Evolutionary conservation across 2,888 invertebrate genomes (phyloP).

Genomic region (Caenorhabditis plicata): DNA sequence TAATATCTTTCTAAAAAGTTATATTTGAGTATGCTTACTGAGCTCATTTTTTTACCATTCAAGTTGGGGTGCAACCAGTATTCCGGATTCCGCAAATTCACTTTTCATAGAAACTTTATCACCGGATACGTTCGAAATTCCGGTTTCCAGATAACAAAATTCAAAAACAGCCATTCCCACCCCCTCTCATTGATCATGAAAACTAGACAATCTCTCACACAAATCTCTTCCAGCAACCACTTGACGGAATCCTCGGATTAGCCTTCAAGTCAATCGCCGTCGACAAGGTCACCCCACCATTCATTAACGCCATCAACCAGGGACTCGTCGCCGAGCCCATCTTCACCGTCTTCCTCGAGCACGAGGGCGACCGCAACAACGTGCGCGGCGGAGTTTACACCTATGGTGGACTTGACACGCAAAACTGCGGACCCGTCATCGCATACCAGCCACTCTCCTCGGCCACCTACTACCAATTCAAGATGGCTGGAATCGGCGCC

Average conservation of each 20-base stretch:
- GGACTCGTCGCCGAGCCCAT: slow-evolving; percentile 48
- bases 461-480: slow-evolving; percentile 55
- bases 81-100: no score
- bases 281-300: slow-evolving; percentile 45
- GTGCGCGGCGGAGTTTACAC: slow-evolving; percentile 48
- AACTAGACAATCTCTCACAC: no score
- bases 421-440: slow-evolving; percentile 47
- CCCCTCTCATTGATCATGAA: no score
- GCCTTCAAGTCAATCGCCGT: slow-evolving; percentile 50
- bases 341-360: slow-evolving; percentile 53
- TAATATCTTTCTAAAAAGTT: no score
- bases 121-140: no score
- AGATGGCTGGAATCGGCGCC: slow-evolving; percentile 34
- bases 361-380: slow-evolving; percentile 42
- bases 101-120: no score
- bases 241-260: slow-evolving; percentile 48
- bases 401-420: slow-evolving; percentile 46
- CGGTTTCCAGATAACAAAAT: no score
- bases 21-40: no score
- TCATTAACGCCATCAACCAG: slow-evolving; percentile 47
- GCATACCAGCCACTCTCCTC: slow-evolving; percentile 47
- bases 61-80: no score
- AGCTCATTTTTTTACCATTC: no score
- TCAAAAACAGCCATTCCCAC: no score
- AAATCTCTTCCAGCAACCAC: no score